Evolutionary conservation across 2,888 invertebrate genomes (phyloP).

Genomic region (Urechis unicinctus): DNA sequence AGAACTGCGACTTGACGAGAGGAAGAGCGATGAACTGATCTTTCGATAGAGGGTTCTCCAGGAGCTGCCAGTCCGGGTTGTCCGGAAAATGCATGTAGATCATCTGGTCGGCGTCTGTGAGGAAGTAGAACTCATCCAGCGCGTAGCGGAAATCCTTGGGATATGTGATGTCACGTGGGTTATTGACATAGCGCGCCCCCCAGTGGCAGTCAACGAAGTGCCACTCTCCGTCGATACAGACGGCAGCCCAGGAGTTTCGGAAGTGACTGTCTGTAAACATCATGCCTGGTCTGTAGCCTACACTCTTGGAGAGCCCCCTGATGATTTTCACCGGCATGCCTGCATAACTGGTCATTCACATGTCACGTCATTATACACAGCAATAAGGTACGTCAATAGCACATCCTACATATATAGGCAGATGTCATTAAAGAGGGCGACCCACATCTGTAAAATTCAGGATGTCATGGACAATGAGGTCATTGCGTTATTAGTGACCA

Average conservation of each 20-base stretch:
- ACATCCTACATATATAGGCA: background rate
- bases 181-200: conserved; percentile 70
- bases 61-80: conserved; percentile 51
- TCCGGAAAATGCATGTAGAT: conserved; percentile 46
- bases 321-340: conserved; percentile 95
- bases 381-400: background rate
- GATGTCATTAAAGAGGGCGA: too few species aligned
- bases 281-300: conserved; percentile 66
- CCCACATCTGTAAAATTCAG: too few species aligned
- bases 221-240: conserved; percentile 94
- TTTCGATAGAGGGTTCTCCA: conserved; percentile 49
- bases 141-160: conserved; percentile 31
- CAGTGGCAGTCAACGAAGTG: conserved; percentile 97
- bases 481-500: background rate
- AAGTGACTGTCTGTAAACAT: conserved; percentile 53
- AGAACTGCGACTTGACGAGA: conserved; percentile 45
- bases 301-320: conserved; percentile 95
- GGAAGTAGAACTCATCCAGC: conserved; percentile 48
- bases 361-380: too few species aligned
- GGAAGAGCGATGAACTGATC: conserved; percentile 51
- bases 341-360: conserved; percentile 90
- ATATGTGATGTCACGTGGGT: conserved; percentile 9
- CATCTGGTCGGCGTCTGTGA: conserved; percentile 45
- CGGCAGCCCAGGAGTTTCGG: conserved; percentile 96
- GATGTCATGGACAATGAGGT: too few species aligned